Percentiles rank a stretch among this genome's conserved stretches.
These are phyloP conservation scores for Indri indri DNA, from an alignment of 2,113 vertebrate genomes.

Conservation along the genomic window DNA sequence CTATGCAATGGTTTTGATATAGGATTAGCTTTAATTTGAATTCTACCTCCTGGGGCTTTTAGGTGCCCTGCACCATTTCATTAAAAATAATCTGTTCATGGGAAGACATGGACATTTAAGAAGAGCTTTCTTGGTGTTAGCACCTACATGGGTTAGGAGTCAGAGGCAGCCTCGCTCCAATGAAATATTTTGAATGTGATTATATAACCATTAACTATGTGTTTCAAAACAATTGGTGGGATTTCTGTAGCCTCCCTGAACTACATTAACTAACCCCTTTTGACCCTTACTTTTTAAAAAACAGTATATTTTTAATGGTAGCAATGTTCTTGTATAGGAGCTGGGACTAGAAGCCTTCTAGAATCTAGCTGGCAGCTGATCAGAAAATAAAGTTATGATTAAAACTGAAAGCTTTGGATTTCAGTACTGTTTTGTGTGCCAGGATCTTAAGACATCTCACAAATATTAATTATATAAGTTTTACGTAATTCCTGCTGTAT, in stretches of 20 bases:
- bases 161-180: not conserved
- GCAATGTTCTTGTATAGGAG: not conserved
- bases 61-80: not conserved
- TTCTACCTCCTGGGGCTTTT: not conserved
- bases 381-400: conserved; percentile 49
- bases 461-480: conserved; percentile 69
- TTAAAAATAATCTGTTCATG: not conserved
- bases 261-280: not conserved
- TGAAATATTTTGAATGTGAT: not conserved
- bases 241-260: not conserved
- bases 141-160: not conserved
- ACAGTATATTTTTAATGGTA: conserved; percentile 2
- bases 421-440: conserved; percentile 48
- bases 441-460: conserved; percentile 54
- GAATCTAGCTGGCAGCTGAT: conserved; percentile 39
- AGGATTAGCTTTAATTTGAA: not conserved
- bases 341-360: conserved; percentile 9
- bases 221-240: not conserved
- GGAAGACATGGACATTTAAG: not conserved
- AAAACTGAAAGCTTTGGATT: conserved; percentile 50
- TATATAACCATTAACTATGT: not conserved
- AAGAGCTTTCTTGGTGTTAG: not conserved
- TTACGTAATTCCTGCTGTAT: conserved; percentile 51
- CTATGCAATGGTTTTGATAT: not conserved
- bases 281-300: not conserved